These are phyloP conservation scores for Megastigmus dorsalis DNA, from an alignment of 2,888 invertebrate species.

Conservation along the genomic window DNA sequence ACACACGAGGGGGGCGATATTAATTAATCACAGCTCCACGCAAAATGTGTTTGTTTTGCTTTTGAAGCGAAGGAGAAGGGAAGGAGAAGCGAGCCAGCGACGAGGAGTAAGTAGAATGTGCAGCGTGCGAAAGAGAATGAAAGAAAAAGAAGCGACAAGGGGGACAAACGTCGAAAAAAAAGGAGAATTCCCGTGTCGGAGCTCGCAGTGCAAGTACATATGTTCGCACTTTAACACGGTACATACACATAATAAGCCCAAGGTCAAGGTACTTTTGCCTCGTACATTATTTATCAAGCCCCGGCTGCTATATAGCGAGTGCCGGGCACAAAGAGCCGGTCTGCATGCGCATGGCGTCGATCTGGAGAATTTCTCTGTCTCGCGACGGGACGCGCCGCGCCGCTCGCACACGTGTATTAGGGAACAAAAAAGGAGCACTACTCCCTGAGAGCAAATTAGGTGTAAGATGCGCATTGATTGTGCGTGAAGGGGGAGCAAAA, in stretches of 20 bases:
- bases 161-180: neutral
- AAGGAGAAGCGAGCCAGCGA: no score
- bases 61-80: no score
- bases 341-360: slow-evolving; percentile 14
- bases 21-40: no score
- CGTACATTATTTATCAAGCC: slow-evolving; percentile 42
- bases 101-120: no score
- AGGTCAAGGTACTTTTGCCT: slow-evolving; percentile 38
- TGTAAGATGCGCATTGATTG: neutral
- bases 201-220: neutral
- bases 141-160: no score
- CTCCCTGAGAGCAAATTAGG: neutral
- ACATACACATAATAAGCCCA: slow-evolving; percentile 5
- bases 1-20: no score
- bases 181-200: neutral
- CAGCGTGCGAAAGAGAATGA: no score
- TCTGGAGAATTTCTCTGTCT: neutral
- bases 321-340: slow-evolving; percentile 17
- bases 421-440: neutral
- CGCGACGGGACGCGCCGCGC: neutral
- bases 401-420: no score
- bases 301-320: slow-evolving; percentile 6
- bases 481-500: neutral
- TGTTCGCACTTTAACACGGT: neutral
- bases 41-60: no score